A percentile compares a stretch with the other conserved stretches of the same genome.
Conservation (phyloP, 2,888 invertebrate species). For the Leucania comma region DNA sequence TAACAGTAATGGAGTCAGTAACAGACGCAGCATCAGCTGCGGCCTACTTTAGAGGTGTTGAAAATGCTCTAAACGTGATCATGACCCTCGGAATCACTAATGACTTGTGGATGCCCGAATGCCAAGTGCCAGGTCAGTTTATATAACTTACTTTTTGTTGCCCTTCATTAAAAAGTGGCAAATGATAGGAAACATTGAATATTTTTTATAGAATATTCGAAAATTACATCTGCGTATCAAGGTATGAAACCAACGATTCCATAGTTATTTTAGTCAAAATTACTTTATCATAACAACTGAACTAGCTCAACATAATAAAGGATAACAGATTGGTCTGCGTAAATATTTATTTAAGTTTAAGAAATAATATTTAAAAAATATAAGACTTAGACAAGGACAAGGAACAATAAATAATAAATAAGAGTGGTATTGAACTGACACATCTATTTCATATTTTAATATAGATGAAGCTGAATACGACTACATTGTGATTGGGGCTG, state of each 20-base stretch:
- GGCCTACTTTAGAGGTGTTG: not conserved
- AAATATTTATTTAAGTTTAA: not conserved
- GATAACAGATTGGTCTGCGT: not conserved
- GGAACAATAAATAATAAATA: no score
- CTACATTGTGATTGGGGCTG: slow-evolving; percentile 22
- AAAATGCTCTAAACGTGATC: not conserved
- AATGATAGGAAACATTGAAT: not conserved
- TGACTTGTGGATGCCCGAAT: not conserved
- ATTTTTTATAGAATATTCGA: not conserved
- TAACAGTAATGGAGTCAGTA: slow-evolving; percentile 18
- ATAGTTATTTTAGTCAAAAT: not conserved
- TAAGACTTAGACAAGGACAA: no score
- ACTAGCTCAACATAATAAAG: not conserved
- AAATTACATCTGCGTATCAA: not conserved
- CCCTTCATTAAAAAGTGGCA: not conserved
- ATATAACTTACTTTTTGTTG: not conserved
- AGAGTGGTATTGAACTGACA: no score
- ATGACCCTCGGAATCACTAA: not conserved
- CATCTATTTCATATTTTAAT: no score
- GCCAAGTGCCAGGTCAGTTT: not conserved
- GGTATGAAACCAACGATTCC: not conserved
- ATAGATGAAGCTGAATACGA: slow-evolving; percentile 19
- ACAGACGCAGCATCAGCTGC: slow-evolving; percentile 25
- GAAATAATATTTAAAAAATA: no score
- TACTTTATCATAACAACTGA: not conserved